These are phyloP conservation scores for Therioaphis trifolii DNA, from an alignment of 2,888 invertebrate species.

Conservation along the genomic window DNA sequence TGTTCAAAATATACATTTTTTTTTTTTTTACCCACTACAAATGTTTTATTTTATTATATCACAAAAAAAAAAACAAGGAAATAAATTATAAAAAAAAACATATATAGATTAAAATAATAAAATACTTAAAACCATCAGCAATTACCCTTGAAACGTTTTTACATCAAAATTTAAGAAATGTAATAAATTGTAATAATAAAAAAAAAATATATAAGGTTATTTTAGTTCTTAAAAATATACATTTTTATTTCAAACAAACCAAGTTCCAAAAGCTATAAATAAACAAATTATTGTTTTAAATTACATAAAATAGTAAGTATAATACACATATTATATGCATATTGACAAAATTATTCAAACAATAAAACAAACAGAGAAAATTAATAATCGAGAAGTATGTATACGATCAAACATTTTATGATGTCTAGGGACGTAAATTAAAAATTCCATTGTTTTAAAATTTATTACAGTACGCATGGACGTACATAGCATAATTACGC, in stretches of 20 bases:
- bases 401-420: no score
- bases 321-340: no score
- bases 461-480: no score
- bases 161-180: not conserved
- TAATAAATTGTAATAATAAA: not conserved
- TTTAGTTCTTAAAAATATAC: not conserved
- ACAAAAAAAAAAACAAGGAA: not conserved
- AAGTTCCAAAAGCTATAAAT: no score
- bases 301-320: no score
- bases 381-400: no score
- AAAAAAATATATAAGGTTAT: not conserved
- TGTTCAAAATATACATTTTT: not conserved
- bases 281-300: no score
- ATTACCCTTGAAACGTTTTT: not conserved
- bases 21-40: not conserved
- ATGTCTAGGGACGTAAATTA: no score
- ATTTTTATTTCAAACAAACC: not conserved
- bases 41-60: not conserved
- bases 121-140: not conserved
- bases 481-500: no score
- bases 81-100: not conserved
- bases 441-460: no score
- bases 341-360: no score
- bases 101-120: not conserved
- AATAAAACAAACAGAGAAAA: no score